Base-by-base conservation (phyloP, 2,888 invertebrate species). In the Latrodectus hesperus region DNA sequence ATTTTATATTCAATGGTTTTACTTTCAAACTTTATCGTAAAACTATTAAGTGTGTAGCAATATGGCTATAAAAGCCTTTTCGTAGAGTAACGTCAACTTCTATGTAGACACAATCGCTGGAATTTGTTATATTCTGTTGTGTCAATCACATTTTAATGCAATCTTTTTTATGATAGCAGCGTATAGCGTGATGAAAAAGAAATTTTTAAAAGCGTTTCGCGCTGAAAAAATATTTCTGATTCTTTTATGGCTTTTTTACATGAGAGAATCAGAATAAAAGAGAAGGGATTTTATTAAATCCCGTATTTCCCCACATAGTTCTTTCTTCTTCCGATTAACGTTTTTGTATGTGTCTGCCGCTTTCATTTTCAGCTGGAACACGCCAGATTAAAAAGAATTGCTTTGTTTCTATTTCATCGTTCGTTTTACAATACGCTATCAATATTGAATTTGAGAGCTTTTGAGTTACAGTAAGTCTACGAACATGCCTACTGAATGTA, bases 111-210 rank as follows among this genome's bases (percentile, higher is more conserved):
- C 82, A 76, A 83, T 60, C 52, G 70, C 60, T 68, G 17, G 64
- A 49, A 71, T 52, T 83, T 83, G 71, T 76, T 55, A 64, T 52
- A 14, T 70, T 49, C 70, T 76, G 49, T 76, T 83, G 76, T 76
- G 76, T 76, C 70, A 76, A 76, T 71, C 83, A 76, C 55, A 83
- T 83, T 83, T 83, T 70, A 76, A 83, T 83, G 22, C 71, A 83
- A 71, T 76, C 60, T 76, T 75, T 68, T 38, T 76, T 76, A 75
- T 22, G 76, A 71, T 76, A 60, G 9, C 38, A 60, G 4, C 17
- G n/a, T 65, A 55, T 55, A 38, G 68, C 83, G 76, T 83, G 83
- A 70, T 38, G 52, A 11, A 75, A 74, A 75, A 82, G 55, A 52
- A 72, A 80, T 64, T 80, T 80, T 80, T 74, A 67, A 81, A 81